Conservation (phyloP, 2,888 invertebrate genomes). For the Thelaira solivaga region DNA sequence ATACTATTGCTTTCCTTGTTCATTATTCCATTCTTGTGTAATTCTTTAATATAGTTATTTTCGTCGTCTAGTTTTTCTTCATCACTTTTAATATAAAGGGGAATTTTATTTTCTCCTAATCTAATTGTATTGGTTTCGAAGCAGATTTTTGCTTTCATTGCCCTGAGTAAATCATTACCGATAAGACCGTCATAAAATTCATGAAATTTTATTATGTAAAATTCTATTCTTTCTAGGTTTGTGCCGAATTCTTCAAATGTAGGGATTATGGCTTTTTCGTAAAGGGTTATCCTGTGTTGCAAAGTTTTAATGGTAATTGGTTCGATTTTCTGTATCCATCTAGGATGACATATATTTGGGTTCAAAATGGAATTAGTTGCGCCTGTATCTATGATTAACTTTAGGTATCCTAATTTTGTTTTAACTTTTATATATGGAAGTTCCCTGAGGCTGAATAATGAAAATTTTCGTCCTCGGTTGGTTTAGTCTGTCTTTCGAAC, state of each 20-base stretch:
- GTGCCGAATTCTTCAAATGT: neutral
- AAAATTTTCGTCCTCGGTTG: too few relatives aligned
- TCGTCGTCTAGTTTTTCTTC: neutral
- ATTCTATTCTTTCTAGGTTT: neutral
- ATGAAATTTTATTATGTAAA: neutral
- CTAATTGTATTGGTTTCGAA: conserved; percentile 4
- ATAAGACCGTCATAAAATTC: neutral
- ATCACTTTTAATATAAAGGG: neutral
- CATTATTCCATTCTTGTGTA: neutral
- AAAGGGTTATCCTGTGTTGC: neutral
- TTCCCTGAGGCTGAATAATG: too few relatives aligned
- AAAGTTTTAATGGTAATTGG: conserved; percentile 10
- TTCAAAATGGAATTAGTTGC: conserved; percentile 16
- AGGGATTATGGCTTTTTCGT: conserved; percentile 13
- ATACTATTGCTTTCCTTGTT: neutral
- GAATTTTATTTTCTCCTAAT: neutral
- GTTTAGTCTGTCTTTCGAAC: too few relatives aligned
- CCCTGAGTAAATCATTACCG: neutral
- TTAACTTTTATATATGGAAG: too few relatives aligned
- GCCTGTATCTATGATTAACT: too few relatives aligned
- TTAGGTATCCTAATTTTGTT: too few relatives aligned
- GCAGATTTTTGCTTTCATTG: conserved; percentile 12
- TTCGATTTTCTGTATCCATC: conserved; percentile 1
- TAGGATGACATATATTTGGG: conserved; percentile 17
- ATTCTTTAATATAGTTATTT: neutral